Conservation (phyloP, 2,113 vertebrate species). For the Ploceus nigricollis region DNA sequence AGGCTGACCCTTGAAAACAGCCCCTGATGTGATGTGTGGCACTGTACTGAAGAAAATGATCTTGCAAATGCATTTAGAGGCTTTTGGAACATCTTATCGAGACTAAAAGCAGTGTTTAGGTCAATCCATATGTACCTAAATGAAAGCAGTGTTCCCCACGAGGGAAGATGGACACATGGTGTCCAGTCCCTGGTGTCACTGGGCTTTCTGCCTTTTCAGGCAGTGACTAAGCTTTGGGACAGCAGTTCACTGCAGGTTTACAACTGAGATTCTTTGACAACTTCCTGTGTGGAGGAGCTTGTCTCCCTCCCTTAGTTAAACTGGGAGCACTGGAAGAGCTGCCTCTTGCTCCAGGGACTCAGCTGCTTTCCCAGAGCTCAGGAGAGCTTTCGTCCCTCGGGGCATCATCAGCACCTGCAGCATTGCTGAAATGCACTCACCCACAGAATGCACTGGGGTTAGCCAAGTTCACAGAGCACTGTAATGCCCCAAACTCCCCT, state of each 20-base stretch:
- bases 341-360: neutral
- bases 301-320: neutral
- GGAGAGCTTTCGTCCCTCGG: neutral
- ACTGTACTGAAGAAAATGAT: neutral
- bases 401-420: rapidly evolving
- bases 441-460: rapidly evolving
- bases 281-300: rapidly evolving
- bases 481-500: neutral
- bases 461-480: neutral
- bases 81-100: neutral
- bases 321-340: neutral
- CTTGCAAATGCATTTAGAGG: neutral
- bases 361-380: rapidly evolving
- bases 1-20: neutral
- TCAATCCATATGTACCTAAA: neutral
- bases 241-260: neutral
- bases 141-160: neutral
- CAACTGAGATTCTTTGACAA: neutral
- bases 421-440: neutral
- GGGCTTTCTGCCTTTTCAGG: rapidly evolving
- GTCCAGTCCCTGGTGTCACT: neutral
- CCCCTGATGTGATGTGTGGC: neutral
- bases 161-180: rapidly evolving
- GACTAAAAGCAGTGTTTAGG: neutral
- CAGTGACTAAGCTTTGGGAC: neutral